Conservation (phyloP, 1,140 invertebrate species). For the Lordiphosa mommai region DNA sequence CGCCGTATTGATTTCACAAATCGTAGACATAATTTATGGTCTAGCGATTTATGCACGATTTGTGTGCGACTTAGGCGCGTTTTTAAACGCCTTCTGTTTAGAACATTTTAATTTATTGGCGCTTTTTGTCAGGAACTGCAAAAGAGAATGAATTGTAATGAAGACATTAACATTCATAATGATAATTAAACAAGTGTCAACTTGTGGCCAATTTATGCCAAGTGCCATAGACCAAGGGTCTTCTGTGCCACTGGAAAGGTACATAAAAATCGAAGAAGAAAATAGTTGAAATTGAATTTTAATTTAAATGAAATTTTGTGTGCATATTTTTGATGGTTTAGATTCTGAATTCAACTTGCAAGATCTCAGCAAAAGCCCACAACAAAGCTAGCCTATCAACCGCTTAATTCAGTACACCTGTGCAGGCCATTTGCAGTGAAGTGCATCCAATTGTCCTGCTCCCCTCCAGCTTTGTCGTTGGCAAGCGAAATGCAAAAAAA, state of each 20-base stretch:
- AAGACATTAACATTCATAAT: slow-evolving; percentile 77
- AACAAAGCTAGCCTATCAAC: background rate
- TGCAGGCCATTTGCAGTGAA: background rate
- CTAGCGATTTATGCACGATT: slow-evolving; percentile 35
- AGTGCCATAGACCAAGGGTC: no score
- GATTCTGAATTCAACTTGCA: no score
- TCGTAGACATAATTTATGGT: slow-evolving; percentile 54
- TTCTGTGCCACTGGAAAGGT: no score
- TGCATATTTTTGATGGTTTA: no score
- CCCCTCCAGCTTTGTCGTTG: background rate
- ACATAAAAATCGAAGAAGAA: no score
- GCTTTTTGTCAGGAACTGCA: slow-evolving; percentile 5
- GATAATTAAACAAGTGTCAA: slow-evolving; percentile 46
- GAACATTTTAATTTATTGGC: slow-evolving; percentile 29
- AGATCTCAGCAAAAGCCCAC: no score
- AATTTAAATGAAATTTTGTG: no score
- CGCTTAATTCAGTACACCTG: background rate
- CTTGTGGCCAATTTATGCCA: background rate
- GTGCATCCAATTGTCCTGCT: background rate
- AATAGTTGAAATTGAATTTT: no score
- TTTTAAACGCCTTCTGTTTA: slow-evolving; percentile 36
- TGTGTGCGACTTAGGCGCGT: slow-evolving; percentile 27
- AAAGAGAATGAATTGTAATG: slow-evolving; percentile 50
- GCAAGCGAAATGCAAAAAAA: slow-evolving; percentile 19
- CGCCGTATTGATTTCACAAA: slow-evolving; percentile 59